Evolutionary conservation across 2,797 vertebrate species (phyloP).

Genomic region (Typhlichthys eigenmanni): DNA sequence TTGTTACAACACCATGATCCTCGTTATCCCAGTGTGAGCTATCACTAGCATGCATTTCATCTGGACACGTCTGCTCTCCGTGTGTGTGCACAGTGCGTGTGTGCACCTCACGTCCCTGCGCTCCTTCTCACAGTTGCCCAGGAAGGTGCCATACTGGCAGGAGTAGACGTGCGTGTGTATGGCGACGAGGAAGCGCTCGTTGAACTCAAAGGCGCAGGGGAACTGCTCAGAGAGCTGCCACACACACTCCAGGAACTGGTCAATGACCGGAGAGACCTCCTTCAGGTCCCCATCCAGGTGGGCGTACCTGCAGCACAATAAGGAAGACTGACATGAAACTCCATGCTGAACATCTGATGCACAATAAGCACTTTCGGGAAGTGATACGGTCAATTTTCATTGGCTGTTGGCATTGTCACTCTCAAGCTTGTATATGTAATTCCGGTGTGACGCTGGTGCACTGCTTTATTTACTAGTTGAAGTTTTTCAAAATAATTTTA

Average conservation of each 20-base stretch:
- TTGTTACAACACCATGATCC: neutral
- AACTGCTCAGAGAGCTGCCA: constrained; percentile 96
- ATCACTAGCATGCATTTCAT: no score
- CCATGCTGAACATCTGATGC: no score
- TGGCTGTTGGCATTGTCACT: no score
- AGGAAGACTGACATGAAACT: no score
- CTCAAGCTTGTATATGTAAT: no score
- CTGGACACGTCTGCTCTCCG: constrained; percentile 35
- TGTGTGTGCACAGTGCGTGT: constrained; percentile 69
- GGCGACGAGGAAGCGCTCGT: constrained; percentile 89
- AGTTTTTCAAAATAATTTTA: no score
- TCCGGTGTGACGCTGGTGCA: no score
- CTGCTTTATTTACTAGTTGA: no score
- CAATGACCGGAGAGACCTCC: constrained; percentile 93
- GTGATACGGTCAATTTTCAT: no score
- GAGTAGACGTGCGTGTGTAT: constrained; percentile 90
- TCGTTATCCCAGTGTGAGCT: no score
- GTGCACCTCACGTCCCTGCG: constrained; percentile 84
- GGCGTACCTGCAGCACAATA: constrained; percentile 77
- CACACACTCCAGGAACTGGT: constrained; percentile 94
- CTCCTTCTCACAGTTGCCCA: constrained; percentile 91
- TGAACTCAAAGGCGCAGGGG: constrained; percentile 96
- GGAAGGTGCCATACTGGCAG: constrained; percentile 93
- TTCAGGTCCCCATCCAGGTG: constrained; percentile 92
- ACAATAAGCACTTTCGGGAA: no score